A percentile compares a stretch with the other conserved stretches of the same genome.
phyloP scores from a whole-genome alignment of 2,888 invertebrate species.

The Hydrotaea diabolus region DNA sequence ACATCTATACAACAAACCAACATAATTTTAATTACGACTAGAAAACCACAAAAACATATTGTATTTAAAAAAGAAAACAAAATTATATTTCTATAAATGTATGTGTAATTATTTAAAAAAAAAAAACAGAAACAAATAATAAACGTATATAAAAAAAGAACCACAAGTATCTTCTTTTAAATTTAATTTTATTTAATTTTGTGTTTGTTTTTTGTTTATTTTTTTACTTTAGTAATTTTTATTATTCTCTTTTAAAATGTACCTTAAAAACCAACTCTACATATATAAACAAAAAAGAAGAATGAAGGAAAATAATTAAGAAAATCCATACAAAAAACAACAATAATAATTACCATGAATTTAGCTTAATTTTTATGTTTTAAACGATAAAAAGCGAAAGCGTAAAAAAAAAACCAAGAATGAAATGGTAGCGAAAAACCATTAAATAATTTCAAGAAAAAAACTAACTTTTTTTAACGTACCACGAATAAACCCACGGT shows the following conservation, averaged over 20 bases:
- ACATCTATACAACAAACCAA: conserved; percentile 51
- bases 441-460: background rate
- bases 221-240: conserved; percentile 6
- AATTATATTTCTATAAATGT: conserved; percentile 60
- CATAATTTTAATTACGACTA: conserved; percentile 46
- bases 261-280: conserved; percentile 52
- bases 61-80: conserved; percentile 35
- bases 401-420: conserved; percentile 21
- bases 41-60: conserved; percentile 28
- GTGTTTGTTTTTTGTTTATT: conserved; percentile 3
- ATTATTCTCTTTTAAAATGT: conserved; percentile 54
- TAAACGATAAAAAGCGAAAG: background rate
- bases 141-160: conserved; percentile 44
- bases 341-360: conserved; percentile 13
- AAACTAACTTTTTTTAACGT: background rate
- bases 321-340: conserved; percentile 17
- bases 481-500: background rate
- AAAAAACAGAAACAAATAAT: conserved; percentile 39
- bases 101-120: conserved; percentile 46
- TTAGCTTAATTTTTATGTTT: conserved; percentile 59
- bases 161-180: conserved; percentile 24
- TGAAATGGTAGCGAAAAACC: conserved; percentile 26
- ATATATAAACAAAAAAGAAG: conserved; percentile 39
- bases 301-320: background rate
- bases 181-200: conserved; percentile 12